Percentiles rank a stretch among this genome's conserved stretches.
Conservation (phyloP, 2,797 vertebrate genomes). For the Dromococcyx pavoninus region DNA sequence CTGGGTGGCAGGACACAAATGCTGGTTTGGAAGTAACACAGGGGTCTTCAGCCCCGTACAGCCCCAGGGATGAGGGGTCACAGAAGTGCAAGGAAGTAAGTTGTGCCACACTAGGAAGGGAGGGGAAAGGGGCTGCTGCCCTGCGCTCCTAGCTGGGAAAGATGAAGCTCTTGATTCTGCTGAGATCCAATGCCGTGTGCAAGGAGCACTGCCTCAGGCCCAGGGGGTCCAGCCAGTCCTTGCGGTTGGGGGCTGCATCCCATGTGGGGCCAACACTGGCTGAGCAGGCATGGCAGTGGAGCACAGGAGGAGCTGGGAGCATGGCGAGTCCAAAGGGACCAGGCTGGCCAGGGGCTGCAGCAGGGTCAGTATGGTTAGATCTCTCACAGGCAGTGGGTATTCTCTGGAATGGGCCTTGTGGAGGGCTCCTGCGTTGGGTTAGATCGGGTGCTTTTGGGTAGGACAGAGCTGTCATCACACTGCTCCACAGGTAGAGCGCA, state of each 20-base stretch:
- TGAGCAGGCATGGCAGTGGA: background rate
- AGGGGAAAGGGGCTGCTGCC: background rate
- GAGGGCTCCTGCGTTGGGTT: background rate
- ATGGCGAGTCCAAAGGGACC: constrained; percentile 26
- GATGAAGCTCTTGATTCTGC: constrained; percentile 85
- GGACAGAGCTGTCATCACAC: constrained; percentile 78
- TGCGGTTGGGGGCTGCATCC: background rate
- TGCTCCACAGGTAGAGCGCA: constrained; percentile 82
- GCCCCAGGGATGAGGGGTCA: background rate
- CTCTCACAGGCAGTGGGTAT: constrained; percentile 69
- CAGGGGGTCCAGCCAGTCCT: constrained; percentile 60
- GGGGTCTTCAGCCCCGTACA: background rate
- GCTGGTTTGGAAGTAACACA: constrained; percentile 10
- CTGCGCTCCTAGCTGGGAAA: constrained; percentile 77
- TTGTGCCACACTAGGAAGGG: constrained; percentile 29
- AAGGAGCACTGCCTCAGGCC: constrained; percentile 77
- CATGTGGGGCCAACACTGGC: background rate
- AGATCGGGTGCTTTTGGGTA: constrained; percentile 39
- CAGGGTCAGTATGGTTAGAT: constrained; percentile 67
- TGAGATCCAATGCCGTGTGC: constrained; percentile 79
- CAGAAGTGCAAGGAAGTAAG: constrained; percentile 38
- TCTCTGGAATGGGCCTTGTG: constrained; percentile 53
- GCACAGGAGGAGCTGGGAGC: background rate
- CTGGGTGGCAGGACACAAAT: background rate
- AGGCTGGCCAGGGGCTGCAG: background rate